Conservation (phyloP, 2,797 vertebrate species). For the Semotilus atromaculatus region DNA sequence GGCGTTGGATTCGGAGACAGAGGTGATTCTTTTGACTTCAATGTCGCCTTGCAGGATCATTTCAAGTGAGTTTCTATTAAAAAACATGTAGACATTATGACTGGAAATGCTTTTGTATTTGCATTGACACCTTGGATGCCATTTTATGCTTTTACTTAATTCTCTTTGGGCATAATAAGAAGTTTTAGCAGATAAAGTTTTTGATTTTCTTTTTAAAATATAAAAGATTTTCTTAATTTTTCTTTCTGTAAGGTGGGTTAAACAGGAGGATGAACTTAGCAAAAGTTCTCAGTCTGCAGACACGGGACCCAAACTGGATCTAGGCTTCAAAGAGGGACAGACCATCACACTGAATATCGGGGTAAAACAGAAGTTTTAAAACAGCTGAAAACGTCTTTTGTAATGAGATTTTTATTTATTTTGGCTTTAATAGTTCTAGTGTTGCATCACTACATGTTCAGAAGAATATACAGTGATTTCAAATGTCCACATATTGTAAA, state of each 20-base stretch:
- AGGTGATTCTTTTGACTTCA: constrained; percentile 95
- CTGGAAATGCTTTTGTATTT: neutral
- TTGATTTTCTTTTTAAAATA: neutral
- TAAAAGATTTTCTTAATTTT: neutral
- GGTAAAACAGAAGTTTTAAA: constrained; percentile 68
- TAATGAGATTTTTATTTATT: no score
- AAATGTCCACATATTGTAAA: neutral
- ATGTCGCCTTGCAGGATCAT: constrained; percentile 93
- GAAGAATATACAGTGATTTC: neutral
- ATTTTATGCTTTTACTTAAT: neutral
- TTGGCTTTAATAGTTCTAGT: neutral
- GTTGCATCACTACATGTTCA: neutral
- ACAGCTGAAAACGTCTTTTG: neutral
- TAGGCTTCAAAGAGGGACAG: constrained; percentile 96
- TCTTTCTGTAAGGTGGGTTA: constrained; percentile 86
- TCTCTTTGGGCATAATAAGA: neutral
- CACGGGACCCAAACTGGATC: constrained; percentile 88
- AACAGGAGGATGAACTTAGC: constrained; percentile 92
- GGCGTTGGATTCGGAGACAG: constrained; percentile 93
- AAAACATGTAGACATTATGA: neutral
- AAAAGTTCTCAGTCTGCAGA: constrained; percentile 87
- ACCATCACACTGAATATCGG: constrained; percentile 96
- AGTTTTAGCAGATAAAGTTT: neutral
- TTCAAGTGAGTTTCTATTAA: constrained; percentile 76
- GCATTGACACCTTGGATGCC: neutral